Evolutionary conservation across 2,888 invertebrate species (phyloP), one percentile per base, ranked within the genome.

Genomic region (Erannis defoliaria): DNA sequence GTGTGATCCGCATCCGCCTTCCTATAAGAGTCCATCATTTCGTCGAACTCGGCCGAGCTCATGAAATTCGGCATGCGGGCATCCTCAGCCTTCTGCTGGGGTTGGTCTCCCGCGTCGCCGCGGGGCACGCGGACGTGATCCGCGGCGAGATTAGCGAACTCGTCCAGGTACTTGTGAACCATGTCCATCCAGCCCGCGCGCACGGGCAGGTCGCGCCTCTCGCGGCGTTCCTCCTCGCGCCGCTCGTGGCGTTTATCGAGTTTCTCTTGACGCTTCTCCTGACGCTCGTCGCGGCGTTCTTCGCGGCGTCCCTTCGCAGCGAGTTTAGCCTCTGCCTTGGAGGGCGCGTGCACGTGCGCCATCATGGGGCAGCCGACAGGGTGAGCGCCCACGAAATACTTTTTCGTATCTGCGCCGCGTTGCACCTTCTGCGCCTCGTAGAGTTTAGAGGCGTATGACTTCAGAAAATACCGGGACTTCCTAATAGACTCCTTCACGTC

Each of bases 61-160:
- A n/a, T n/a, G n/a, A 50, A 10, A 5, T 29, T 9, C 1, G 35
- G 16, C 4, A 10, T 16, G 12, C 16, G 40, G 23, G n/a, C 6
- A 6, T 18, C 4, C 1, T 46, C 29, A 10, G 31, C 19, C 0
- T 31, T 6, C n/a, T 40, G 38, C 2, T 40, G 19, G 0, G 51
- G n/a, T 10, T 50, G 35, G 2, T 26, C 37, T 12, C 23, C 12
- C 1, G 29, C 1, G 5, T 19, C 38, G 49, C 26, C 14, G 59
- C 58, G 31, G 56, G 73, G 42, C 55, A 79, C 60, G 50, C 74
- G 63, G 61, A 82, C 82, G 10, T 86, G 73, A 63, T 93, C 90
- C 1, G 90, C 93, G 0, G 93, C 90, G 0, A 94, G 80, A 70
- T 94, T 92, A 8, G 93, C 88, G 79, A 93, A 94, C 70, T 94